Conservation (phyloP, 2,113 vertebrate species). For the Piprites chloris region DNA sequence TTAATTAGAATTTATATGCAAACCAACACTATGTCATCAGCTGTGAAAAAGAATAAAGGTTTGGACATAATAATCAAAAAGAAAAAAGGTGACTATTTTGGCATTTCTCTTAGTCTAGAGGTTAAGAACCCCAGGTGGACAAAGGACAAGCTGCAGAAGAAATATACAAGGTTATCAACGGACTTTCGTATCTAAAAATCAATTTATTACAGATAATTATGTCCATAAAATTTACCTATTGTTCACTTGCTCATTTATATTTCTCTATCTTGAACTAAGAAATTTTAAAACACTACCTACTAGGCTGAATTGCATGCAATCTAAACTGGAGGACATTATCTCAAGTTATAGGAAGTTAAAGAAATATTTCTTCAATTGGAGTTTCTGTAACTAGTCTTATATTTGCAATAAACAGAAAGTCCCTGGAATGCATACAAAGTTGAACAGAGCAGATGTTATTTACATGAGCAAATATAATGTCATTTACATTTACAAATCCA, state of each 20-base stretch:
- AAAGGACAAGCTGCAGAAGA: neutral
- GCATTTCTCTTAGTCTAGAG: neutral
- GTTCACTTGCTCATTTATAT: neutral
- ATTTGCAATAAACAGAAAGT: neutral
- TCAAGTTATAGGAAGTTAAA: neutral
- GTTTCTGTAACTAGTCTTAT: neutral
- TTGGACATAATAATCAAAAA: neutral
- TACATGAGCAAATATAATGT: no score
- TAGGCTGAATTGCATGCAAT: neutral
- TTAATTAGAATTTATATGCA: neutral
- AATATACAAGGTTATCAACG: neutral
- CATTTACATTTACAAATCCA: no score
- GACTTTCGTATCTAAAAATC: neutral
- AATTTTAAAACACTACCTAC: neutral
- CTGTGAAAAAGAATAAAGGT: neutral
- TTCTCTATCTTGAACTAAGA: neutral
- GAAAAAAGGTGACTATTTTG: neutral
- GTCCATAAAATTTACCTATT: neutral
- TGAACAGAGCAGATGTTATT: neutral
- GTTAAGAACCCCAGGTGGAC: neutral
- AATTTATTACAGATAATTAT: neutral
- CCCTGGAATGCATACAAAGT: neutral
- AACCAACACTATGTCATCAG: neutral
- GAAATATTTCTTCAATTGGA: neutral
- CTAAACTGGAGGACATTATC: neutral